Evolutionary conservation across 2,113 vertebrate species (phyloP).

Genomic region (Brachypodius melanocephalos): DNA sequence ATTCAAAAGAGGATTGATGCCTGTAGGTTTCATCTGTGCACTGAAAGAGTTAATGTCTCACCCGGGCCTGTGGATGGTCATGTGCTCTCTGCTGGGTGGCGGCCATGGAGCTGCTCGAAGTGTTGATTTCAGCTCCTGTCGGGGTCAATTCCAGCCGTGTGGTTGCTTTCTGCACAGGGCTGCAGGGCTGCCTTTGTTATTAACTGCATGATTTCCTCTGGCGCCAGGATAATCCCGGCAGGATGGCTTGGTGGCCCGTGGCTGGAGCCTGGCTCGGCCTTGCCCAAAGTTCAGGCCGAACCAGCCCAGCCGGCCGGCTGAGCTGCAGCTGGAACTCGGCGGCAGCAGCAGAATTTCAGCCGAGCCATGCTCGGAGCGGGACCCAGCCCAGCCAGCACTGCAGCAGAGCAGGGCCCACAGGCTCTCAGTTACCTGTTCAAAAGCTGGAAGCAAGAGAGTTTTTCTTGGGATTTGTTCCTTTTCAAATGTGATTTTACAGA

Average conservation of each 20-base stretch:
- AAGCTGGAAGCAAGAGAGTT: neutral
- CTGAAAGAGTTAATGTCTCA: neutral
- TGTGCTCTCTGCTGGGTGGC: neutral
- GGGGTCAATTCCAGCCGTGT: neutral
- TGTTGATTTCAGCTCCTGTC: neutral
- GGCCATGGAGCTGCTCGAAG: no score
- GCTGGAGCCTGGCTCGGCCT: no score
- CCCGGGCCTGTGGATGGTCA: neutral
- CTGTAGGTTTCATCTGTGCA: neutral
- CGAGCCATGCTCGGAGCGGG: no score
- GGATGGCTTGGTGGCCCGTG: no score
- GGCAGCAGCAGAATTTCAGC: no score
- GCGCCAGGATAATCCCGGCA: no score
- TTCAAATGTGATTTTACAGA: neutral
- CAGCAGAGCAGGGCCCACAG: no score
- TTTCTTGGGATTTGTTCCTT: neutral
- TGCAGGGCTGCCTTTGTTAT: neutral
- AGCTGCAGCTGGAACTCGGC: no score
- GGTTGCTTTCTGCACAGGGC: neutral
- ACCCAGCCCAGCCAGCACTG: no score
- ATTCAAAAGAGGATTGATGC: neutral
- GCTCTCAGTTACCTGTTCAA: neutral
- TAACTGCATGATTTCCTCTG: no score
- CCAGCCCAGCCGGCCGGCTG: no score
- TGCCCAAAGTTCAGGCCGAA: no score